Percentiles rank a stretch among this genome's conserved stretches.
phyloP scores from a whole-genome alignment of 2,888 invertebrate species.

The Plutella xylostella region DNA sequence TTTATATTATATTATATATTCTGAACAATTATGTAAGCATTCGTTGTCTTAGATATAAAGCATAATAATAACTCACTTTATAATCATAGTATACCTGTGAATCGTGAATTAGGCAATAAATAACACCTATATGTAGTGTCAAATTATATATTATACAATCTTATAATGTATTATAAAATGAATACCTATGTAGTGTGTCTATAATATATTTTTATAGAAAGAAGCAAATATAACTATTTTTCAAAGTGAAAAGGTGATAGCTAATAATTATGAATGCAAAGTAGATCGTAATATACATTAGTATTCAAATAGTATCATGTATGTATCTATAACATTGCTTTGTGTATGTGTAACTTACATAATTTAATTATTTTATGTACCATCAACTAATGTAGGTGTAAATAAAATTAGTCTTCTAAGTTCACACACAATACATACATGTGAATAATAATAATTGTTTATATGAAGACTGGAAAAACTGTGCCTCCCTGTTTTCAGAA shows the following conservation, averaged over 20 bases:
- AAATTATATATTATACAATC: not conserved
- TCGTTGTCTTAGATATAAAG: not conserved
- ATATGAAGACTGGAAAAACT: no score
- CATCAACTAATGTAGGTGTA: no score
- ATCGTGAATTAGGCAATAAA: not conserved
- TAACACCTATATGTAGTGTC: not conserved
- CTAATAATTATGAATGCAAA: no score
- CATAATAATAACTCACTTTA: slow-evolving; percentile 9
- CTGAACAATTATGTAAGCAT: not conserved
- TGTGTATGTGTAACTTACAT: no score
- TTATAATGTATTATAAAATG: not conserved
- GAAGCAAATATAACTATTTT: not conserved
- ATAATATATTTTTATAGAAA: not conserved
- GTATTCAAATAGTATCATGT: no score
- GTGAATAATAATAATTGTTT: no score
- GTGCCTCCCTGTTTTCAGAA: no score
- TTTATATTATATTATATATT: slow-evolving; percentile 29
- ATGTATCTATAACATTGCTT: no score
- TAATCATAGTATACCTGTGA: not conserved
- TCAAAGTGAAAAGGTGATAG: not conserved
- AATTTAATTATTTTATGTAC: no score
- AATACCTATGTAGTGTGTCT: slow-evolving; percentile 6
- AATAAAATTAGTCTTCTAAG: no score
- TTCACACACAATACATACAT: no score
- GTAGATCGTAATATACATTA: no score